Evolutionary conservation across 2,888 invertebrate species (phyloP), one percentile per base, ranked within the genome.

Genomic region (Griposia aprilina): DNA sequence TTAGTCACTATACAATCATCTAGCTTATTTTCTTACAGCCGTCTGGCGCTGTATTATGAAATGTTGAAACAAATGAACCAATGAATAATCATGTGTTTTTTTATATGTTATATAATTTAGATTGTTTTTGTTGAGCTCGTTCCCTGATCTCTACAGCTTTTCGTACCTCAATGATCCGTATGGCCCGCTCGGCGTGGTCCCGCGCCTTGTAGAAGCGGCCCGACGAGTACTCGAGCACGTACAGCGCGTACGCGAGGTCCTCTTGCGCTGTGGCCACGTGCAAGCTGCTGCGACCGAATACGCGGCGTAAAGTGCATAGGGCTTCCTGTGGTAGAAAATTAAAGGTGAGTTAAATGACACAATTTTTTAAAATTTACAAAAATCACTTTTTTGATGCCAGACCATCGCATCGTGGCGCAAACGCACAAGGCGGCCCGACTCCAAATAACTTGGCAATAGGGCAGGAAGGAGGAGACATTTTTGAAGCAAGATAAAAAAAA

Each of bases 231-330:
- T 99, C 99, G 77, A 98, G 98, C 68, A 99, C 99, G 94, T 99
- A 99, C 20, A 98, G 97, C 68, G 99, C 99, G 95, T 99, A 99
- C 0, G 99, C 99, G 66, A 99, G 97, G 96, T 99, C 99, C 95
- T 99, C 99, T 94, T 99, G 98, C 50, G 98, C 98, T 50, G 98
- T 97, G 0, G 99, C 99, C 87, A 99, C 98, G 94, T 98, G 98
- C 84, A 99, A 97, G 95, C 99, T 99, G 93, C 98, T 97, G 90
- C 98, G 98, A 0, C 98, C 98, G 96, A 99, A 99, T 90, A 99
- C 98, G 74, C 97, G 95, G 89, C 98, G 97, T 79, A 98, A 97
- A 60, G 98, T 98, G 65, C 97, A 96, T 82, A 99, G 95, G 0
- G 98, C 98, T 91, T 97, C 97, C 97, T 98, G 95, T 1, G 1